Percentiles rank a stretch among this genome's conserved stretches.
Evolutionary conservation across 2,113 vertebrate genomes (phyloP).

Genomic region (Callipepla squamata): DNA sequence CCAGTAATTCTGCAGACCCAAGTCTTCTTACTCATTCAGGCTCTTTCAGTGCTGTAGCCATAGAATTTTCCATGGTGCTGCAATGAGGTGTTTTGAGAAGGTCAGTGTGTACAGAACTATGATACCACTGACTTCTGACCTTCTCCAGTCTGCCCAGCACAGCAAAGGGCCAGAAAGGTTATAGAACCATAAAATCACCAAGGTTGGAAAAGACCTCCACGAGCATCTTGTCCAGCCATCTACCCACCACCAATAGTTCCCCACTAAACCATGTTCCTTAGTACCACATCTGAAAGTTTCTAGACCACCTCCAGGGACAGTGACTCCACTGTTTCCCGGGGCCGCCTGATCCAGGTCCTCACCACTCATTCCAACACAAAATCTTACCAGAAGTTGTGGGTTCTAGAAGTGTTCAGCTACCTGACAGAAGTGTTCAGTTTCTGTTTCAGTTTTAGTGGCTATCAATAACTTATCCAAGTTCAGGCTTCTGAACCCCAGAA

Average conservation of each 20-base stretch:
- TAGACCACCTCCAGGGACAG: no score
- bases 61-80: not conserved
- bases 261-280: no score
- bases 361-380: not conserved
- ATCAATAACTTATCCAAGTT: constrained; percentile 50
- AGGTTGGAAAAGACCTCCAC: no score
- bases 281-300: no score
- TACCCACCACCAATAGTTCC: no score
- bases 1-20: not conserved
- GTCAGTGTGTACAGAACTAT: not conserved
- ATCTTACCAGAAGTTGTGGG: not conserved
- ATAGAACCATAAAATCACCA: no score
- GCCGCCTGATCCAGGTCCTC: no score
- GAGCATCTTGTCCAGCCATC: no score
- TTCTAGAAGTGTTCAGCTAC: not conserved
- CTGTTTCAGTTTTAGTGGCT: constrained; percentile 27
- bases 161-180: rapidly evolving
- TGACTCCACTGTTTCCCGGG: no score
- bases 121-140: not conserved
- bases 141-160: not conserved
- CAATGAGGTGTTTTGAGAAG: not conserved
- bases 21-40: not conserved
- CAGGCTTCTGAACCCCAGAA: not conserved
- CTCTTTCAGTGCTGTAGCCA: rapidly evolving
- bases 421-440: not conserved